Base-by-base conservation (phyloP, 1,140 invertebrate genomes). In the Neodiprion fabricii region DNA sequence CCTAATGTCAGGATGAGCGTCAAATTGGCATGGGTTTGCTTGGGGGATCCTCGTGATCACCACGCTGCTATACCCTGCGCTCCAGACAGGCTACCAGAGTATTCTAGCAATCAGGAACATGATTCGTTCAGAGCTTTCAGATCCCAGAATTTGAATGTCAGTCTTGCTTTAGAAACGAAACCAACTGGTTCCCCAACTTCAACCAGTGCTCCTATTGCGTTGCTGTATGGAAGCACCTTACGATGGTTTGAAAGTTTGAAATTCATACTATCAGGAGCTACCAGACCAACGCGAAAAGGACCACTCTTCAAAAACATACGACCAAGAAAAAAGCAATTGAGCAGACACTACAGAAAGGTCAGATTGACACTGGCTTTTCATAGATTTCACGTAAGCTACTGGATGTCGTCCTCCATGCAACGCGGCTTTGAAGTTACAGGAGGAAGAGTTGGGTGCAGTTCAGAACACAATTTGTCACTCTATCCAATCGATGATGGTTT, bases 391-490 rank as follows among this genome's bases (percentile, higher is more conserved):
- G 95, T 99, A 11, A 96, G 94, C 82, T 99, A 99, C 88, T 99
- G 98, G 98, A 98, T 98, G 93, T 99, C 98, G 0, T 98, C 97
- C 83, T 96, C 97, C 0, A 96, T 97, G 91, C 96, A 98, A 82
- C 92, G 96, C 77, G 98, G 98, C 1, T 95, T 98, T 74, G 95
- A 99, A 83, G 90, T 99, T 50, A 92, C 94, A n/a, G 96, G 96
- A 1, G 95, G 95, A 14, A 90, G 95, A 21, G 91, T 98, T 9
- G 93, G 94, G 0, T 95, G 95, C 70, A 95, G 95, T 78, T 97
- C 96, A 66, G 95, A 97, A 77, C 95, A 97, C 84, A 92, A 92
- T 71, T 89, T 98, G 65, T 89, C 92, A 0, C 89, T 98, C 1
- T 91, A 94, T 70, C 92, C 95, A 0, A 90, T 95, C 1, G 92